A percentile compares a stretch with the other conserved stretches of the same genome.
Conservation (phyloP, 2,888 invertebrate genomes). For the Drosophila mimica region DNA sequence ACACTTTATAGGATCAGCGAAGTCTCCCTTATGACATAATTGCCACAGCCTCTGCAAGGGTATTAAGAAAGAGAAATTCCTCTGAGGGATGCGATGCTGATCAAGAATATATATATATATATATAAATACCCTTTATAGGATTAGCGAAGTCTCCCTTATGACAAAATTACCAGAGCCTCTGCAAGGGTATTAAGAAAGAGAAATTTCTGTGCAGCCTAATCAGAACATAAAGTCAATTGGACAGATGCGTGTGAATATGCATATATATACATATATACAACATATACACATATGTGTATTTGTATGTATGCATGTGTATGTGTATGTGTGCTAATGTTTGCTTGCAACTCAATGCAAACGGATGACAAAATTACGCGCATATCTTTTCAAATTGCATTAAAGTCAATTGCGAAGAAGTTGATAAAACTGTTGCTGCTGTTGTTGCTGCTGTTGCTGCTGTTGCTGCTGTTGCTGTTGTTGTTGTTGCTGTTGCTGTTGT, state of each 20-base stretch:
- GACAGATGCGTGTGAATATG: constrained; percentile 32
- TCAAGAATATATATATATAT: not conserved
- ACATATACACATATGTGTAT: not conserved
- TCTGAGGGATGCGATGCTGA: no score
- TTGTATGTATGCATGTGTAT: not conserved
- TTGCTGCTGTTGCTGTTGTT: not conserved
- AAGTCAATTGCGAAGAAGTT: constrained; percentile 11
- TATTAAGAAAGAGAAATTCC: no score
- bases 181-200: constrained; percentile 28
- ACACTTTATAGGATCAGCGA: no score
- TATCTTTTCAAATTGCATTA: constrained; percentile 53
- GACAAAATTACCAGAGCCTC: not conserved
- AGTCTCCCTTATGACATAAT: no score
- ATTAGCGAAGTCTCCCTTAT: not conserved
- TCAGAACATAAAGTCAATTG: constrained; percentile 59
- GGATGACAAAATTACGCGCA: constrained; percentile 61
- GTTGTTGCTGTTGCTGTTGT: constrained; percentile 8
- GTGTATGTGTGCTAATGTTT: not conserved
- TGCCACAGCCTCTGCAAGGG: no score
- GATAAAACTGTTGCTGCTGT: not conserved
- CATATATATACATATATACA: not conserved
- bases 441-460: no score
- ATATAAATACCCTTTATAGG: not conserved
- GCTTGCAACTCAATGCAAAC: constrained; percentile 17
- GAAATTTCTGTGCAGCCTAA: constrained; percentile 53